Conservation (phyloP, 1,140 invertebrate genomes). For the Conopomorpha cramerella region DNA sequence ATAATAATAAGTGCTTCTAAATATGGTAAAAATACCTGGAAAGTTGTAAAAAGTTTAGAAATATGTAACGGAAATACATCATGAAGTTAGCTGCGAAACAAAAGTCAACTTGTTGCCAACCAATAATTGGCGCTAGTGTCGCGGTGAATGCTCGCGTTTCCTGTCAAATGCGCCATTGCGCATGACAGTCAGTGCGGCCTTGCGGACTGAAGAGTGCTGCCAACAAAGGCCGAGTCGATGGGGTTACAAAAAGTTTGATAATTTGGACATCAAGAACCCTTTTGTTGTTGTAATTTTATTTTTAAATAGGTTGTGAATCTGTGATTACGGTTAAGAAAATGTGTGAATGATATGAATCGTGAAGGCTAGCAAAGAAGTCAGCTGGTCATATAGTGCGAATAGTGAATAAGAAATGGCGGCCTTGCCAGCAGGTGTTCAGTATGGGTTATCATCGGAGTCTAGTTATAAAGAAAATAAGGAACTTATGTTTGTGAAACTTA, state of each 20-base stretch:
- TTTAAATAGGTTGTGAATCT: slow-evolving; percentile 62
- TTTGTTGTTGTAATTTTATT: slow-evolving; percentile 60
- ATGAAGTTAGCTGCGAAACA: slow-evolving; percentile 18
- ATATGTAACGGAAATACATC: neutral
- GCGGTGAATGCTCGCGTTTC: slow-evolving; percentile 55
- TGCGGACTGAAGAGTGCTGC: slow-evolving; percentile 59
- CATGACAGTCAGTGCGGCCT: slow-evolving; percentile 61
- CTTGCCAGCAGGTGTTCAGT: slow-evolving; percentile 91
- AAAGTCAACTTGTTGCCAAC: slow-evolving; percentile 21
- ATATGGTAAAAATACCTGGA: too few relatives aligned
- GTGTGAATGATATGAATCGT: slow-evolving; percentile 60
- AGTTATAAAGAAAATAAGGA: slow-evolving; percentile 85
- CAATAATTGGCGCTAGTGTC: slow-evolving; percentile 45
- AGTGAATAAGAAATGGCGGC: slow-evolving; percentile 82
- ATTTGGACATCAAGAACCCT: slow-evolving; percentile 56
- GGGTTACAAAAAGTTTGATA: slow-evolving; percentile 59
- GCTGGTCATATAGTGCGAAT: slow-evolving; percentile 62
- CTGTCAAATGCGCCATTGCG: slow-evolving; percentile 57
- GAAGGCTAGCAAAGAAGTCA: slow-evolving; percentile 61
- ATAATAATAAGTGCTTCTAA: too few relatives aligned
- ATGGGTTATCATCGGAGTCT: slow-evolving; percentile 90
- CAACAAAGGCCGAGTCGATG: slow-evolving; percentile 61
- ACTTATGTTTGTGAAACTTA: slow-evolving; percentile 92
- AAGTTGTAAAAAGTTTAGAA: neutral
- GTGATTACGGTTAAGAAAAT: slow-evolving; percentile 60